Base-by-base conservation (phyloP, 2,888 invertebrate species). In the Temnothorax unifasciatus region DNA sequence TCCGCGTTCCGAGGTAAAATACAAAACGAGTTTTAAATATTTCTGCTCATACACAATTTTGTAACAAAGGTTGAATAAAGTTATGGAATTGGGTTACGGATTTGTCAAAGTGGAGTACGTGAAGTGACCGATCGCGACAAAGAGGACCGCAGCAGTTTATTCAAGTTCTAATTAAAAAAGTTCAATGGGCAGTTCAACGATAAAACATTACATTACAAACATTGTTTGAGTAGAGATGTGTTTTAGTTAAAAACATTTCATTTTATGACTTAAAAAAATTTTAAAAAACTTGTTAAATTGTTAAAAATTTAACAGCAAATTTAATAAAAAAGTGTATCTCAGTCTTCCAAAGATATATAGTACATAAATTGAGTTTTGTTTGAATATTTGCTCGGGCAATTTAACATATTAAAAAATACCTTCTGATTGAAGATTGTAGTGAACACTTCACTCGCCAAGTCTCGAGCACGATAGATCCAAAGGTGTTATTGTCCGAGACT, bases 1-100 rank as follows among this genome's bases (percentile, higher is more conserved):
- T 81, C 21, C 64, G 15, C 29, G 6, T 54, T 44, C n/a, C 76
- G 66, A 34, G 21, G 2, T 21, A 25, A 81, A 71, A 81, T 71
- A 71, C 59, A 44, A 71, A 50, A 9, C 25, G n/a, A 47, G 15
- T 71, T 71, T 71, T 38, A 59, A 81, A 81, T 81, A 71, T 81
- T 81, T 77, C 38, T 71, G 21, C 18, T 47, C 21, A 34, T 29
- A 59, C 47, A 47, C 34, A 71, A 81, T 81, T 71, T 71, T 59
- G 15, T 38, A 21, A 66, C 21, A 41, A 44, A 44, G 15, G 5
- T 47, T 34, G 47, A 29, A n/a, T 34, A 25, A 59, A 71, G 47
- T 21, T 57, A 47, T 29, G 34, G 11, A 81, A 71, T 34, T 59
- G 57, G 44, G 34, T 47, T 21, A 50, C 34, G 4, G 18, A 79